A percentile compares a stretch with the other conserved stretches of the same genome.
phyloP scores from a whole-genome alignment of 1,140 invertebrate species.

The Drosophila serrata region DNA sequence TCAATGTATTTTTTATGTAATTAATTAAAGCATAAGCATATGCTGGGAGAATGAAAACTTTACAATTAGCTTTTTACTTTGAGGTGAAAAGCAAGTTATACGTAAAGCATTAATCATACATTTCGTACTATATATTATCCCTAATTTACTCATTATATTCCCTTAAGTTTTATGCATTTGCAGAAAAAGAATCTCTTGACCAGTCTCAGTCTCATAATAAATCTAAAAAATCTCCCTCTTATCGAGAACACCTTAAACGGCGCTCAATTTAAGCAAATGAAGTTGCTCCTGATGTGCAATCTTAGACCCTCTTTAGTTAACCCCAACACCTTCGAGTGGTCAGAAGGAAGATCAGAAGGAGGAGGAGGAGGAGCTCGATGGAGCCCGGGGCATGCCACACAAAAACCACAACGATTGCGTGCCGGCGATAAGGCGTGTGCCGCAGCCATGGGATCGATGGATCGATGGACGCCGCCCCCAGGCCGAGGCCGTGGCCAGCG shows the following conservation, averaged over 20 bases:
- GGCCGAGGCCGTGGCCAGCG: constrained; percentile 19
- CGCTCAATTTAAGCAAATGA: constrained; percentile 31
- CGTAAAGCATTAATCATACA: no score
- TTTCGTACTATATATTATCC: not conserved
- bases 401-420: constrained; percentile 66
- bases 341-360: not conserved
- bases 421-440: constrained; percentile 78
- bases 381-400: constrained; percentile 42
- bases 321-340: constrained; percentile 37
- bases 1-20: no score
- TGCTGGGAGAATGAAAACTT: no score
- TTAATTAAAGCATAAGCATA: no score
- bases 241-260: constrained; percentile 26
- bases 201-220: not conserved
- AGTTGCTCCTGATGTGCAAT: constrained; percentile 35
- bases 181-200: not conserved
- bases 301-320: constrained; percentile 10
- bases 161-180: not conserved
- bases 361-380: constrained; percentile 2
- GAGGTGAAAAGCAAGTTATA: no score
- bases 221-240: constrained; percentile 1
- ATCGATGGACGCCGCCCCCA: constrained; percentile 33
- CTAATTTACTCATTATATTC: no score
- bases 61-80: no score
- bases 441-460: constrained; percentile 36